Evolutionary conservation across 2,113 vertebrate species (phyloP), one percentile per base, ranked within the genome.

Genomic region (Rhabdornis inornatus): DNA sequence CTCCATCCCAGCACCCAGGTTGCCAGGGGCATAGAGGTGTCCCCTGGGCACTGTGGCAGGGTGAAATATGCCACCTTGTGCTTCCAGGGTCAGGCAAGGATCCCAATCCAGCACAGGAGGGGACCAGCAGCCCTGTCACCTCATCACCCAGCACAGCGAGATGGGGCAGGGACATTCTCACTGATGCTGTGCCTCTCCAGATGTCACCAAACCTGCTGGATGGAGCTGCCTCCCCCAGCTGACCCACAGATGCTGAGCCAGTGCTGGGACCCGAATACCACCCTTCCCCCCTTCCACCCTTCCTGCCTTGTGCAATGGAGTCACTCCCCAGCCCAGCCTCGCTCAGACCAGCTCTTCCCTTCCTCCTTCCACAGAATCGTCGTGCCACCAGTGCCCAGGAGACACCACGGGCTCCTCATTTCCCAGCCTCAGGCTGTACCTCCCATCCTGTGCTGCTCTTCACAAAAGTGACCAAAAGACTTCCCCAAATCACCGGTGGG

Each of bases 271-370:
- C 75, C 4, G 0, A 91, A 61, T 75, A 53, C 87, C 82, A 33
- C 87, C 87, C 96, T 91, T 96, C 95, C 95, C 20, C 21, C 45
- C 21, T 47, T 49, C 87, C 85, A 33, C 90, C 90, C 96, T 91
- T 96, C 95, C 95, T 95, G 90, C 94, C 78, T 85, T 85, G 90
- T 88, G 92, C 85, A 90, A 87, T 0, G 15, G 16, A 87, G 64
- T 42, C 6, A 3, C 81, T 89, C 64, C 82, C 68, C 90, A 49
- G 81, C 69, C 55, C 56, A 27, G 76, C 87, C 95, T 55, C 3
- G 0, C 72, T 92, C 82, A 45, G 9, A 50, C 52, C 0, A 0
- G 70, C 92, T 83, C 65, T 90, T 91, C 84, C 90, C 49, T 91
- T 96, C 87, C 78, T 91, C 74, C 85, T 68, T 39, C 66, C 70